These are phyloP conservation scores for Drymodes brunneopygia DNA, from an alignment of 2,113 vertebrate species.

Conservation along the genomic window DNA sequence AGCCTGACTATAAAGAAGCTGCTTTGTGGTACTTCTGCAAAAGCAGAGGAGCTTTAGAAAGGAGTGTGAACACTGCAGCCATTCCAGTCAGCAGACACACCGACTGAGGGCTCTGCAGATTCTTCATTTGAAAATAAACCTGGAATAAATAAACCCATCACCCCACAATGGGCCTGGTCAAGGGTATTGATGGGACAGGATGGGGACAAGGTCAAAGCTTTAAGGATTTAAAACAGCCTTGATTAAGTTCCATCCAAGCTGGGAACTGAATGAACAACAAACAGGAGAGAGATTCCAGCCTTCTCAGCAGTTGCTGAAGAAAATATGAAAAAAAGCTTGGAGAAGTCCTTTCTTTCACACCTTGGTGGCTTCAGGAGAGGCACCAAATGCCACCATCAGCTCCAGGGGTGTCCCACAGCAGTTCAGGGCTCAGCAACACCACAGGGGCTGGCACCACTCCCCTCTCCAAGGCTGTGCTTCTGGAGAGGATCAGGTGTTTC, in stretches of 20 bases:
- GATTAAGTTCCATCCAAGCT: not conserved
- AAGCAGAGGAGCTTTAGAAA: not conserved
- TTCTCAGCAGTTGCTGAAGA: not conserved
- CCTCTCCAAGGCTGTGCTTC: not conserved
- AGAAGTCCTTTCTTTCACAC: not conserved
- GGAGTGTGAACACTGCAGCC: not conserved
- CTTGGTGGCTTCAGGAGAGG: not conserved
- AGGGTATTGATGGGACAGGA: not conserved
- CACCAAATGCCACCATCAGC: not conserved
- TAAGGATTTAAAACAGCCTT: not conserved
- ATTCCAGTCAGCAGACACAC: not conserved
- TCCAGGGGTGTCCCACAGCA: rapidly evolving
- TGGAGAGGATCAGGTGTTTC: rapidly evolving
- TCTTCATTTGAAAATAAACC: not conserved
- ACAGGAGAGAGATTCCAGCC: not conserved
- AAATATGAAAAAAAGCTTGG: rapidly evolving
- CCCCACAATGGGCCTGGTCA: not conserved
- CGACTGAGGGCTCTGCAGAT: not conserved
- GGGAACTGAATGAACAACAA: not conserved
- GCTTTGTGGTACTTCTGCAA: not conserved
- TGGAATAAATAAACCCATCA: not conserved
- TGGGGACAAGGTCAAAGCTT: not conserved
- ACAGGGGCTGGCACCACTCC: rapidly evolving
- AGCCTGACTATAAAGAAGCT: not conserved
- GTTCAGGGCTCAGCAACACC: not conserved